Evolutionary conservation across 2,797 vertebrate genomes (phyloP).

Genomic region (Buceros bicornis): DNA sequence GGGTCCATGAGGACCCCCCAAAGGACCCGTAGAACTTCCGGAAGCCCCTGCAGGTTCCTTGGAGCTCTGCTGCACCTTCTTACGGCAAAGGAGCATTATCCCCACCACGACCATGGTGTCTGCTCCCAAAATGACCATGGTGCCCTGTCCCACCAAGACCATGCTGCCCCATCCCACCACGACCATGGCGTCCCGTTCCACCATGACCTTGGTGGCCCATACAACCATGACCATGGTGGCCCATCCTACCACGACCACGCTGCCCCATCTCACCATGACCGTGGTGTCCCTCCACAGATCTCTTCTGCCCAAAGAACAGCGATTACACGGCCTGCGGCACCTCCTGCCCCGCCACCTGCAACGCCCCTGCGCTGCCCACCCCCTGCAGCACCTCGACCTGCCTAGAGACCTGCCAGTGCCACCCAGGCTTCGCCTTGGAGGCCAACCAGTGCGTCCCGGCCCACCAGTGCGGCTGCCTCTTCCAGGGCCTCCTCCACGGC

Average conservation of each 20-base stretch:
- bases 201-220: too few relatives aligned
- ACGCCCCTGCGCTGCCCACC: neutral
- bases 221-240: neutral
- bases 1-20: neutral
- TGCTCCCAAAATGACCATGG: too few relatives aligned
- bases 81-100: neutral
- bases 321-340: slow-evolving; percentile 80
- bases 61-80: too few relatives aligned
- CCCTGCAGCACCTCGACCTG: slow-evolving; percentile 65
- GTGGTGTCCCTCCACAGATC: slow-evolving; percentile 67
- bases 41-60: neutral
- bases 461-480: slow-evolving; percentile 82
- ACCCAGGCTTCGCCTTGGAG: slow-evolving; percentile 80
- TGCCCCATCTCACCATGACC: neutral
- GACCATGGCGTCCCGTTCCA: neutral
- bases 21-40: neutral
- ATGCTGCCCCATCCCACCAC: neutral
- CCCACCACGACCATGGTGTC: neutral
- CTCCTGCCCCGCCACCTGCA: slow-evolving; percentile 83
- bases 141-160: too few relatives aligned
- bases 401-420: slow-evolving; percentile 84
- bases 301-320: slow-evolving; percentile 85
- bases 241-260: neutral
- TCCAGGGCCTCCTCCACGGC: slow-evolving; percentile 77
- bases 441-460: slow-evolving; percentile 77